These are phyloP conservation scores for Sebastes flavidus DNA, from an alignment of 2,797 vertebrate genomes.

Conservation along the genomic window DNA sequence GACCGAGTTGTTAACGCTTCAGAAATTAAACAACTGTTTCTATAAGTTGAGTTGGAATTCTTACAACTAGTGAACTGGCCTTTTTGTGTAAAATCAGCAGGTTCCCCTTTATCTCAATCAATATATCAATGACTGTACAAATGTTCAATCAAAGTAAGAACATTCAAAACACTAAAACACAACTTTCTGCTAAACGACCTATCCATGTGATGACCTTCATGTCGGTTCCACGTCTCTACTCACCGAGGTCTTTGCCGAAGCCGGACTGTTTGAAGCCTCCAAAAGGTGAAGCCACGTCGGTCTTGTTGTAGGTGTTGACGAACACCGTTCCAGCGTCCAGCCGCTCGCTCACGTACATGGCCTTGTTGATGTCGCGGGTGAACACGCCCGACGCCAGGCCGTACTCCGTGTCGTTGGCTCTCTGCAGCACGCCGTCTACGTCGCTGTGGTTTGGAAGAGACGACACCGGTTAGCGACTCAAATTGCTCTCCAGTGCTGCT, in stretches of 20 bases:
- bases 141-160: not conserved
- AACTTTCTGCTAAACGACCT: not conserved
- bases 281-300: constrained; percentile 89
- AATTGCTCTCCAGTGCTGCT: not conserved
- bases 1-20: not conserved
- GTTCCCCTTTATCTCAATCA: too few relatives aligned
- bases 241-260: constrained; percentile 92
- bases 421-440: constrained; percentile 82
- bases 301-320: constrained; percentile 93
- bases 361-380: constrained; percentile 88
- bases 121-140: not conserved
- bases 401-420: constrained; percentile 89
- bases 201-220: too few relatives aligned
- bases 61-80: too few relatives aligned
- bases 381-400: constrained; percentile 91
- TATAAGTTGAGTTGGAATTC: too few relatives aligned
- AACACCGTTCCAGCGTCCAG: constrained; percentile 90
- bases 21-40: too few relatives aligned
- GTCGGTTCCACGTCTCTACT: constrained; percentile 21
- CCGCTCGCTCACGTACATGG: constrained; percentile 88
- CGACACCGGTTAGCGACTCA: accelerated
- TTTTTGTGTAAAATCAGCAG: too few relatives aligned
- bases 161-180: not conserved
- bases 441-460: constrained; percentile 69
- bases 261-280: constrained; percentile 93